Conservation (phyloP, 1,140 invertebrate genomes). For the Chlorops oryzae region DNA sequence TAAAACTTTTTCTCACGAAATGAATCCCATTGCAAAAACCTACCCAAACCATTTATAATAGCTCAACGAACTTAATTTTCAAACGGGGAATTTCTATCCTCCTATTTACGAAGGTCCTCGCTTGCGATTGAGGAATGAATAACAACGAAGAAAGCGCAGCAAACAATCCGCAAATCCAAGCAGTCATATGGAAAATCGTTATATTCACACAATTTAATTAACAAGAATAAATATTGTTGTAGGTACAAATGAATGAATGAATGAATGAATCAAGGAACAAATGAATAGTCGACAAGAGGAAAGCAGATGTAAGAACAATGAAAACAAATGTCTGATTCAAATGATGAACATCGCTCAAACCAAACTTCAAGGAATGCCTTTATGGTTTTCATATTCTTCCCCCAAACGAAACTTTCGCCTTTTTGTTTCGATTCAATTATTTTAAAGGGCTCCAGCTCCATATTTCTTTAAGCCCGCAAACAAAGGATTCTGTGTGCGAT, state of each 20-base stretch:
- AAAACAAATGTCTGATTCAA: conserved; percentile 11
- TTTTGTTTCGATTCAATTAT: neutral
- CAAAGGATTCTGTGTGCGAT: too few relatives aligned
- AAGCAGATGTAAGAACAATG: neutral
- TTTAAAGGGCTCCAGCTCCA: too few relatives aligned
- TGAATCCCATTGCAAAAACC: too few relatives aligned
- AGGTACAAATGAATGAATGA: neutral
- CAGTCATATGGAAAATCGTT: conserved; percentile 48
- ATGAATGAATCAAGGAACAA: neutral
- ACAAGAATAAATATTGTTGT: conserved; percentile 48
- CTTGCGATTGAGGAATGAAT: too few relatives aligned
- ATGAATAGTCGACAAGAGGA: neutral
- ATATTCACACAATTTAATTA: conserved; percentile 49
- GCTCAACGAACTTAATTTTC: too few relatives aligned
- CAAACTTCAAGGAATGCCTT: conserved; percentile 4
- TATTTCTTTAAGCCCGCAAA: too few relatives aligned
- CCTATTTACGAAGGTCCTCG: too few relatives aligned
- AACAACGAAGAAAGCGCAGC: too few relatives aligned
- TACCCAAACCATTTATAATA: too few relatives aligned
- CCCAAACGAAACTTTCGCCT: neutral
- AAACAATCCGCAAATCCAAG: too few relatives aligned
- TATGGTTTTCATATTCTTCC: neutral
- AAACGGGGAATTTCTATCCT: too few relatives aligned
- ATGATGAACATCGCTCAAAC: conserved; percentile 12
- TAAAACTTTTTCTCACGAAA: too few relatives aligned